Evolutionary conservation across 2,888 invertebrate genomes (phyloP).

Genomic region (Synergus itoensis): DNA sequence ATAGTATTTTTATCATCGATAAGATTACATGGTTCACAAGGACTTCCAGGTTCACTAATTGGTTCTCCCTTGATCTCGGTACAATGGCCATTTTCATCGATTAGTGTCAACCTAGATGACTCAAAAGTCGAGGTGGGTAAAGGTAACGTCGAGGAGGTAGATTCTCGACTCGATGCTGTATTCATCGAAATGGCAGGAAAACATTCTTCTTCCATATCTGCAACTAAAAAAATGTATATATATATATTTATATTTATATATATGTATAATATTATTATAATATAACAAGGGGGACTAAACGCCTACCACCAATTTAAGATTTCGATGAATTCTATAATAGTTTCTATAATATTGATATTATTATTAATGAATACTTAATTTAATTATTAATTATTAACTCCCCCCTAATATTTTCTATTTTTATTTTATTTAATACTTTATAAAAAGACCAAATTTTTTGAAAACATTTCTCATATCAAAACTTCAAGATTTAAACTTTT

Average conservation of each 20-base stretch:
- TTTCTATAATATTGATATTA: no score
- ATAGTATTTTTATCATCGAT: slow-evolving; percentile 66
- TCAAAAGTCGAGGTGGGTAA: slow-evolving; percentile 44
- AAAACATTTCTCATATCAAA: background rate
- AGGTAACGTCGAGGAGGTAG: slow-evolving; percentile 56
- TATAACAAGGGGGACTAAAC: no score
- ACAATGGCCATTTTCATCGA: slow-evolving; percentile 61
- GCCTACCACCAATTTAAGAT: no score
- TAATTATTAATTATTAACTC: no score
- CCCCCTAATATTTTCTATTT: no score
- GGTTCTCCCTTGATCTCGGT: slow-evolving; percentile 87
- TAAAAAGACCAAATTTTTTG: background rate
- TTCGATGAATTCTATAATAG: no score
- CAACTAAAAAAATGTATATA: slow-evolving; percentile 43
- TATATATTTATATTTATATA: background rate
- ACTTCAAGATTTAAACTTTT: background rate
- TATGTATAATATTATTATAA: background rate
- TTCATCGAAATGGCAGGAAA: slow-evolving; percentile 90
- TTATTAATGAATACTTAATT: no score
- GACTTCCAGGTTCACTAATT: slow-evolving; percentile 86
- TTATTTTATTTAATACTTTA: no score
- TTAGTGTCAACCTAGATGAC: slow-evolving; percentile 42
- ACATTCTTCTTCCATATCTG: slow-evolving; percentile 95
- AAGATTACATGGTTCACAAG: slow-evolving; percentile 81
- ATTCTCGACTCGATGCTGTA: slow-evolving; percentile 78